A percentile compares a stretch with the other conserved stretches of the same genome.
phyloP scores from a whole-genome alignment of 2,113 vertebrate species.

The Mellivora capensis region DNA sequence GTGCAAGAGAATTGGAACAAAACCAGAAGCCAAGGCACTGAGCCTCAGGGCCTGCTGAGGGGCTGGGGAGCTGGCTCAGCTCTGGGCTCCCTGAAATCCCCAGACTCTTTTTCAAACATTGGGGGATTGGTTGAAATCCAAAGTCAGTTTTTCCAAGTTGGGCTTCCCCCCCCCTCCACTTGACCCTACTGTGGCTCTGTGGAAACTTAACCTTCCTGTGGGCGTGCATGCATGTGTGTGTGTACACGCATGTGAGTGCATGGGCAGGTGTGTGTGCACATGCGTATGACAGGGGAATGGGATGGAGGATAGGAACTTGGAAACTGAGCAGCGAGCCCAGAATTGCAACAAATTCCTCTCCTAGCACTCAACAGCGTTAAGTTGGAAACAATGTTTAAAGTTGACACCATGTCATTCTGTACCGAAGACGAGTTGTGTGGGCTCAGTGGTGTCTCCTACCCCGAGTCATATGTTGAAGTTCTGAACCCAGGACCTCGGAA shows the following conservation, averaged over 20 bases:
- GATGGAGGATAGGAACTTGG: not conserved
- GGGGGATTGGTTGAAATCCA: not conserved
- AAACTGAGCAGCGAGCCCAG: accelerated
- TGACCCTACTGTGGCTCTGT: not conserved
- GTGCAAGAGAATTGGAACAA: not conserved
- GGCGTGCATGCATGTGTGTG: not conserved
- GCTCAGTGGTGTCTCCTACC: too few species aligned
- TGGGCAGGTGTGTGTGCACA: not conserved
- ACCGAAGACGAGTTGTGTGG: not conserved
- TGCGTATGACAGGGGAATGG: accelerated
- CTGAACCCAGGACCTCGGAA: not conserved
- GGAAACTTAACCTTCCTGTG: not conserved
- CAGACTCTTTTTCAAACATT: not conserved
- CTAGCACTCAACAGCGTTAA: not conserved
- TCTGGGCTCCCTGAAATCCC: not conserved
- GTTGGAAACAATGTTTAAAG: not conserved
- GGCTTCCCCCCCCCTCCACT: not conserved
- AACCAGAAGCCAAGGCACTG: not conserved
- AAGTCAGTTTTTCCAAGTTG: not conserved
- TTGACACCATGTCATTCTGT: too few species aligned
- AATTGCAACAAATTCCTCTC: not conserved
- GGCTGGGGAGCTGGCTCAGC: not conserved
- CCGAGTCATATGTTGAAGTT: too few species aligned
- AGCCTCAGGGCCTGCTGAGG: accelerated
- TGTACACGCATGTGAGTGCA: accelerated